These are phyloP conservation scores for Propithecus coquereli DNA, from an alignment of 2,113 vertebrate species.

Conservation along the genomic window DNA sequence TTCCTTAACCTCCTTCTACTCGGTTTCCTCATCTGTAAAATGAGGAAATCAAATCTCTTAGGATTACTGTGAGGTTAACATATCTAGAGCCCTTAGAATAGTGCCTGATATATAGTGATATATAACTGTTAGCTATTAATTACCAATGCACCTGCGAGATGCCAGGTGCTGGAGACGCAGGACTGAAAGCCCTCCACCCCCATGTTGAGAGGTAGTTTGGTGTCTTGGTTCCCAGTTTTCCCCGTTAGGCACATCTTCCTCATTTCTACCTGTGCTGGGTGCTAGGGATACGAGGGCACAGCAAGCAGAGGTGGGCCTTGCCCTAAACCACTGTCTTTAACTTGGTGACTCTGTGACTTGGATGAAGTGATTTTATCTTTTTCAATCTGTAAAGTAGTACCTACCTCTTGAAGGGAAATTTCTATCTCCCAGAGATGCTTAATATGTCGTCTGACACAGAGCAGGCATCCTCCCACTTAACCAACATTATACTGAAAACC, in stretches of 20 bases:
- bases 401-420: neutral
- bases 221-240: neutral
- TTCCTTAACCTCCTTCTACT: neutral
- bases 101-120: too few species aligned
- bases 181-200: neutral
- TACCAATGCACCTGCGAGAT: neutral
- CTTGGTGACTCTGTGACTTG: neutral
- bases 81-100: neutral
- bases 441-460: neutral
- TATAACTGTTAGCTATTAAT: accelerated
- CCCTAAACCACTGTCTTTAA: neutral
- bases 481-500: neutral
- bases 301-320: neutral
- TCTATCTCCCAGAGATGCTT: neutral
- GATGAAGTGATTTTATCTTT: neutral
- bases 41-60: neutral
- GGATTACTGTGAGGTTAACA: neutral
- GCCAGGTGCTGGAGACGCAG: neutral
- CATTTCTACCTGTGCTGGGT: neutral
- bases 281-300: neutral
- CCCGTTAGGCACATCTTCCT: accelerated
- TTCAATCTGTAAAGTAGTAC: neutral
- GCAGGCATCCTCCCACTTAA: neutral
- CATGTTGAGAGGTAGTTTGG: accelerated
- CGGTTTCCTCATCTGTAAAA: neutral